Conservation (phyloP, 2,113 vertebrate genomes). For the Cyanistes caeruleus region DNA sequence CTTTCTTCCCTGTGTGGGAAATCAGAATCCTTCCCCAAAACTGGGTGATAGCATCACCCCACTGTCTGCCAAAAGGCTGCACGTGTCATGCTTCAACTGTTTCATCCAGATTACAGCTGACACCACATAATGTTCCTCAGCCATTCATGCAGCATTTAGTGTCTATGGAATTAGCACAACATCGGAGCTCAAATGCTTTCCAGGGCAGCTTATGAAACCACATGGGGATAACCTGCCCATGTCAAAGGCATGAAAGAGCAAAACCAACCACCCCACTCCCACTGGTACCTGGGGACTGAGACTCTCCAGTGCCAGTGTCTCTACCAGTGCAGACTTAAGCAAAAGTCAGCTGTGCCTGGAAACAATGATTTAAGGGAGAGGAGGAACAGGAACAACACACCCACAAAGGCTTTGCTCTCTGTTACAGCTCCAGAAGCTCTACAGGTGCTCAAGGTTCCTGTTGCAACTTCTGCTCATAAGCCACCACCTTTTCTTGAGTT, state of each 20-base stretch:
- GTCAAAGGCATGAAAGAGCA: not conserved
- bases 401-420: not conserved
- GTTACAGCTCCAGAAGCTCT: not conserved
- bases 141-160: not conserved
- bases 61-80: not conserved
- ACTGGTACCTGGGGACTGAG: not conserved
- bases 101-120: not conserved
- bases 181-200: not conserved
- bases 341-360: not conserved
- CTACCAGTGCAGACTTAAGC: not conserved
- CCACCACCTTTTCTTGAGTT: not conserved
- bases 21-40: not conserved
- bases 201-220: not conserved
- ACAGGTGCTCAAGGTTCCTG: not conserved
- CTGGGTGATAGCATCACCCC: not conserved
- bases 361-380: not conserved
- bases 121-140: rapidly evolving
- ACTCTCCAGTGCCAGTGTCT: not conserved
- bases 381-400: not conserved
- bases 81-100: rapidly evolving
- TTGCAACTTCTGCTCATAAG: not conserved
- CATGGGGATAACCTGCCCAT: not conserved
- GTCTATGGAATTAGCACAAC: not conserved
- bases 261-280: not conserved
- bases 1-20: not conserved